Evolutionary conservation across 2,797 vertebrate species (phyloP), one percentile per base, ranked within the genome.

Genomic region (Sebastes oblongus): DNA sequence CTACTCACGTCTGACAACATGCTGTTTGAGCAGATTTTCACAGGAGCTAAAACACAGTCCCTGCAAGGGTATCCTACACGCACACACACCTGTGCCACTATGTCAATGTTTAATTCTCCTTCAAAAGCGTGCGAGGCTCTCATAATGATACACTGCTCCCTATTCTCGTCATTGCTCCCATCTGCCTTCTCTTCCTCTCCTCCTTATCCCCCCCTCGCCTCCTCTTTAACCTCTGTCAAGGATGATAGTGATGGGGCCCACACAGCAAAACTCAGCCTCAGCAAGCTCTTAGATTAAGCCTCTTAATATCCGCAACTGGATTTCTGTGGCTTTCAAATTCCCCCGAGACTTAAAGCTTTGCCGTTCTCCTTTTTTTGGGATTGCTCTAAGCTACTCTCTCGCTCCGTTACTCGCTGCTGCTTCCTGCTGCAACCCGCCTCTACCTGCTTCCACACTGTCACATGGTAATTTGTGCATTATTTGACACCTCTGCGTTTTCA

Each of bases 231-330:
- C 93, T 93, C 85, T 93, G 90, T 93, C 91, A 92, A 83, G 91
- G 92, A 95, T 95, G 91, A 95, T 92, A 89, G 92, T 88, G 92
- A 93, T 86, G 94, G 89, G 89, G 89, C 91, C 91, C 89, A 93
- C 90, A 89, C 93, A 92, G 92, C 89, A 94, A 91, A 94, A 92
- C 87, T 91, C 90, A 90, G 89, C 92, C 92, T 95, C 92, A 90
- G 91, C 91, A 89, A 92, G 90, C 93, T 93, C 92, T 93, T 87
- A 93, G 88, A 94, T 94, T 96, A 96, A 96, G 95, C 95, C 92
- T 95, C 94, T 95, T 96, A 96, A 96, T 94, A 95, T 95, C 94
- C 88, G 82, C 94, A 92, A 92, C 93, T 93, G 92, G 93, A 94
- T 96, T 95, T 94, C 91, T 91, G 85, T 88, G 86, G 93, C 92